Base-by-base conservation (phyloP, 1,140 invertebrate species). In the Kradibia gibbosae region DNA sequence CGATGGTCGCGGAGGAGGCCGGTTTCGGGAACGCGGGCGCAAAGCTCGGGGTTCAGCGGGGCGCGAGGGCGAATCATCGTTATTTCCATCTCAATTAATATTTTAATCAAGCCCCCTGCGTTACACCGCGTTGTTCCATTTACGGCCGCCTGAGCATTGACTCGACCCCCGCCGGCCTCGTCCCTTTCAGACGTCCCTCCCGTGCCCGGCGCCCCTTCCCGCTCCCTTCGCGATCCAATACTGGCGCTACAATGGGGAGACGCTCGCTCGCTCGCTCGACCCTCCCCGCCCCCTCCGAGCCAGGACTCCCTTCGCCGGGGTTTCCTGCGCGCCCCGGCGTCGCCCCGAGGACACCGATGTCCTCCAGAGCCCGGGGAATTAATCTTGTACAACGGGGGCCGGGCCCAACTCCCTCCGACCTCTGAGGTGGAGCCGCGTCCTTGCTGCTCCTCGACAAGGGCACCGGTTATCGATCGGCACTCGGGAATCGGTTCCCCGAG, bases 11-110 rank as follows among this genome's bases (percentile, higher is more conserved):
- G 15, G n/a, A n/a, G n/a, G n/a, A n/a, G 22, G 15, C 50, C 50
- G 3, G 50, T 20, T 20, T 53, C 22, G 5, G 22, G 50, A 53
- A 17, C 22, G 50, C 22, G 50, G 15, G 20, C 25, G 74, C 71
- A 80, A 81, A 75, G 57, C 28, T 80, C 48, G 67, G n/a, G 62
- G 15, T 67, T 85, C 87, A 86, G 65, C 53, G 77, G 65, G 28
- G 62, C 76, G 60, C 62, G 34, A 42, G 60, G 36, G 73, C 83
- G 84, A 85, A 86, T 88, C n/a, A n/a, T n/a, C 88, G 85, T 88
- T 89, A 89, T 89, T 89, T 89, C 88, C 88, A 88, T 87, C 87
- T 88, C 87, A 89, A 89, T 89, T 89, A 89, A 89, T 89, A 88
- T 89, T 89, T 89, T 89, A 89, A 89, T 89, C 88, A 89, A 89